Base-by-base conservation (phyloP, 2,888 invertebrate genomes). In the Seira ritae region DNA sequence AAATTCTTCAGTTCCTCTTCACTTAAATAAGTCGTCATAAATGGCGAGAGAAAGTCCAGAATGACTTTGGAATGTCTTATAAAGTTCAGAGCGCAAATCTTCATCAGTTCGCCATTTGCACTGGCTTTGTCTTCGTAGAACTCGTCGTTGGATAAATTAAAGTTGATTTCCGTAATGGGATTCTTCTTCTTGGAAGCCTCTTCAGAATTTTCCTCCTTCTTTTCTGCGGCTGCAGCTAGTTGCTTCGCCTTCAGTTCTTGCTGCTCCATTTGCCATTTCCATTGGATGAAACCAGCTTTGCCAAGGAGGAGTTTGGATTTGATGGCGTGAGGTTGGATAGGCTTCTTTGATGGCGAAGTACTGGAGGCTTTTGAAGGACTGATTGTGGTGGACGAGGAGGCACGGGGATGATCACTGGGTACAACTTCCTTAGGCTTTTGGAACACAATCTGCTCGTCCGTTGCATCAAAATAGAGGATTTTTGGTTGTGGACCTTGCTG, bases 31-130 rank as follows among this genome's bases (percentile, higher is more conserved):
- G 97, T 97, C 85, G 98, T 98, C 85, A 99, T 96, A 92, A 98
- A 98, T 0, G 98, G 98, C 3, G 95, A 95, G 22, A 97, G 93
- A 1, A 99, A 91, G 90, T 99, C 98, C 10, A 98, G 96, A 0
- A 98, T 97, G 0, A 99, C 98, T 0, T 97, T 98, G 50, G 98
- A 98, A 91, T 99, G 99, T 90, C 99, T 97, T 80, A 98, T 96
- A 1, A 97, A 92, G 91, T 96, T 96, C 20, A 67, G 19, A 17
- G 12, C 10, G 15, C 96, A 4, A 97, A 96, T 91, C 96, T 96
- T 0, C 96, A 92, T 92, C 10, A 95, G 94, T 0, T 94, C 94
- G 89, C 94, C 94, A n/a, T 96, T 95, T 0, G 42, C 12, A 12
- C 6, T 6, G 42, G 96, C 95, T 89, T 96, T 95, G 0, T 98